A percentile compares a stretch with the other conserved stretches of the same genome.
Conservation (phyloP, 2,888 invertebrate species). For the Apantesis nais region DNA sequence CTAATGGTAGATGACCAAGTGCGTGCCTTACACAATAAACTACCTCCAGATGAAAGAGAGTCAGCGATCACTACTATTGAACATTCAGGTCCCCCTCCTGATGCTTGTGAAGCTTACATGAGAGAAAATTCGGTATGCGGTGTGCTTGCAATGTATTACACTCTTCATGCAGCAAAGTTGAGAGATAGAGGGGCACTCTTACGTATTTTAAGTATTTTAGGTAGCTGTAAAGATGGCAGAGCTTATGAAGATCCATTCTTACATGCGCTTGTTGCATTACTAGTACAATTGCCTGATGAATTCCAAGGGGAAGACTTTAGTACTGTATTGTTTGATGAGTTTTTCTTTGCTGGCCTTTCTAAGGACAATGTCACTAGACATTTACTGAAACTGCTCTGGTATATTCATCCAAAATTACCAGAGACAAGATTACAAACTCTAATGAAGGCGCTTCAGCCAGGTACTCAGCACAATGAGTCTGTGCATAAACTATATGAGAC, state of each 20-base stretch:
- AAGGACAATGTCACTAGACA: conserved; percentile 97
- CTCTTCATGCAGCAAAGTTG: conserved; percentile 93
- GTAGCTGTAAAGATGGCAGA: conserved; percentile 95
- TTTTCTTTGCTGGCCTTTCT: conserved; percentile 95
- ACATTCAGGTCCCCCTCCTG: conserved; percentile 96
- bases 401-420: conserved; percentile 94
- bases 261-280: conserved; percentile 94
- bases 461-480: conserved; percentile 92
- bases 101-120: conserved; percentile 96
- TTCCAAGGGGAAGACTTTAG: conserved; percentile 97
- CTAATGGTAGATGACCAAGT: conserved; percentile 96
- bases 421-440: conserved; percentile 91
- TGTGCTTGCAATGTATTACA: conserved; percentile 97
- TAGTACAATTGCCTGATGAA: conserved; percentile 96
- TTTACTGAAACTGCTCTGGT: conserved; percentile 95
- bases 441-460: conserved; percentile 92
- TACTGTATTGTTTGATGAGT: conserved; percentile 97
- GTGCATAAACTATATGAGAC: conserved; percentile 92
- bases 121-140: conserved; percentile 96
- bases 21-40: conserved; percentile 92
- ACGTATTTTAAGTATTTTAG: conserved; percentile 94
- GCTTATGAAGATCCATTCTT: conserved; percentile 98
- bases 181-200: conserved; percentile 93
- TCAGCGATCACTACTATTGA: conserved; percentile 97
- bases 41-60: conserved; percentile 97